Conservation (phyloP, 2,888 invertebrate genomes). For the Schrankia costaestrigalis region DNA sequence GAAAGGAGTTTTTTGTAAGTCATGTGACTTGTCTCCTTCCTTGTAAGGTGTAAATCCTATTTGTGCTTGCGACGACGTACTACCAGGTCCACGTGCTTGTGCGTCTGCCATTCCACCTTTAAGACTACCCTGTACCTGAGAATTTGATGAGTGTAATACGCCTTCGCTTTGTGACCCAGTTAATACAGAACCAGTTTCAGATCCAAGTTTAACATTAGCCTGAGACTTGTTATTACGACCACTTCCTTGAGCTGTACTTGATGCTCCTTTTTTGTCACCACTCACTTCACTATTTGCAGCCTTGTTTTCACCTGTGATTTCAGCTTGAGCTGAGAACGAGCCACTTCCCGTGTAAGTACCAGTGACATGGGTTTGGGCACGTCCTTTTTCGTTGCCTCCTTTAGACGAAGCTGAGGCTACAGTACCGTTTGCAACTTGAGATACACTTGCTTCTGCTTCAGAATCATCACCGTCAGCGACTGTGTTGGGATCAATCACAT, state of each 20-base stretch:
- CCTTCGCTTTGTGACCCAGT: conserved; percentile 89
- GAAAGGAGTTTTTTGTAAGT: conserved; percentile 79
- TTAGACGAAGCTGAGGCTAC: conserved; percentile 88
- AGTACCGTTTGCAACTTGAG: conserved; percentile 81
- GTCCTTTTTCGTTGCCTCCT: conserved; percentile 87
- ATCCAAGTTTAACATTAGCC: conserved; percentile 87
- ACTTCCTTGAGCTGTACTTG: conserved; percentile 87
- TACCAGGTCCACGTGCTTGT: conserved; percentile 91
- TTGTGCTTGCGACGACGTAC: conserved; percentile 93
- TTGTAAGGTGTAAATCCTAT: conserved; percentile 90
- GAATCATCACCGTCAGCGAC: conserved; percentile 84
- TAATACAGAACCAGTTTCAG: conserved; percentile 87
- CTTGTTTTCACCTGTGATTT: conserved; percentile 87
- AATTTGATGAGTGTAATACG: conserved; percentile 87
- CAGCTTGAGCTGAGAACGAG: conserved; percentile 90
- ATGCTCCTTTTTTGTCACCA: conserved; percentile 87
- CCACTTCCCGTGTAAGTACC: conserved; percentile 89
- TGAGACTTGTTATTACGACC: conserved; percentile 88
- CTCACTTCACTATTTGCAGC: conserved; percentile 86
- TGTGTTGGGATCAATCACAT: conserved; percentile 61
- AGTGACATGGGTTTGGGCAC: conserved; percentile 90
- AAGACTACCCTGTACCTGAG: conserved; percentile 89
- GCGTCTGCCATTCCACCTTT: conserved; percentile 93
- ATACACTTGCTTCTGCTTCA: conserved; percentile 85
- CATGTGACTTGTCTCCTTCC: conserved; percentile 79